These are phyloP conservation scores for Spodoptera picta DNA, from an alignment of 2,888 invertebrate genomes.

Conservation along the genomic window DNA sequence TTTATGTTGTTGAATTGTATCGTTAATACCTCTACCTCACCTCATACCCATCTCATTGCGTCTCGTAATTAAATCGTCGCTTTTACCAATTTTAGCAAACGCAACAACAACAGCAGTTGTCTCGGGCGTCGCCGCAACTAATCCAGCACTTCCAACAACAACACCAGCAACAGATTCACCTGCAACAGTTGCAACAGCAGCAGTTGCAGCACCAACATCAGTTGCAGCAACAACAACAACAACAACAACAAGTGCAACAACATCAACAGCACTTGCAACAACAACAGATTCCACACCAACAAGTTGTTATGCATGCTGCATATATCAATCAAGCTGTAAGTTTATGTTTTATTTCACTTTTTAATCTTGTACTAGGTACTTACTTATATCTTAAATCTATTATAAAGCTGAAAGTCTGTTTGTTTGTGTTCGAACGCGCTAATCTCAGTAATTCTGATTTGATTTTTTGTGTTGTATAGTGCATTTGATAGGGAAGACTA, in stretches of 20 bases:
- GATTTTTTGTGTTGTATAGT: too few relatives aligned
- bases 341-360: conserved; percentile 1
- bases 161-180: conserved; percentile 68
- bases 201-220: conserved; percentile 76
- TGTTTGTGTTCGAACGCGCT: too few relatives aligned
- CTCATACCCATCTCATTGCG: too few relatives aligned
- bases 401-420: too few relatives aligned
- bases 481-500: too few relatives aligned
- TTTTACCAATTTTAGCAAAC: conserved; percentile 53
- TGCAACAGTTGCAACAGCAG: conserved; percentile 67
- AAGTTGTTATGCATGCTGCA: conserved; percentile 84
- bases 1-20: too few relatives aligned
- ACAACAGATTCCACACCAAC: conserved; percentile 67
- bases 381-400: too few relatives aligned
- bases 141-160: conserved; percentile 71
- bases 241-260: conserved; percentile 68
- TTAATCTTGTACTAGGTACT: too few relatives aligned
- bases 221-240: conserved; percentile 69
- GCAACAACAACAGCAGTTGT: conserved; percentile 62
- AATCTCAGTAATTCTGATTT: too few relatives aligned
- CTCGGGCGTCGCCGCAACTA: conserved; percentile 67
- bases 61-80: too few relatives aligned
- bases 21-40: too few relatives aligned
- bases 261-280: conserved; percentile 68
- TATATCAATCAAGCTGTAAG: conserved; percentile 83